Base-by-base conservation (phyloP, 2,113 vertebrate genomes). In the Tautogolabrus adspersus region DNA sequence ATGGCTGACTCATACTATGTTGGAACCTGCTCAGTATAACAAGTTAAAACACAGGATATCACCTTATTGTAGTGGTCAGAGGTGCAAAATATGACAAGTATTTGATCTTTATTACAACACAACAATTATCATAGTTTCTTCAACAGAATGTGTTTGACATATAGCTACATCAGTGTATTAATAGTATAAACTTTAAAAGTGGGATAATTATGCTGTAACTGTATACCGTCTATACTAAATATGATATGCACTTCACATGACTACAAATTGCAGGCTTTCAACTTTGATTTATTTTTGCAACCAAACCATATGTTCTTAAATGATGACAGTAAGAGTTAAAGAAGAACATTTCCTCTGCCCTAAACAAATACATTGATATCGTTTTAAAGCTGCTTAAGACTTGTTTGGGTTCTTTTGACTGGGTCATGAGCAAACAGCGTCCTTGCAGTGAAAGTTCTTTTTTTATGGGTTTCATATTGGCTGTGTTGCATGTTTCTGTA, bases 401-500 rank as follows among this genome's bases (percentile, higher is more conserved):
- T 21, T 71, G 49, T 81, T 76, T 6, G 7, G 16, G 40, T 19
- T 47, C 15, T 59, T 60, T 55, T 71, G 68, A 75, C 78, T 73
- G 37, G n/a, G 47, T 63, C 47, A 23, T 26, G 59, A 62, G 61
- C 57, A 62, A 77, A 57, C 21, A 7, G 72, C 38, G 58, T 68
- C 1, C 56, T 56, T 79, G 16, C 19, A 67, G 68, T 66, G 38
- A 72, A 71, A 77, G 74, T 75, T 54, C 8, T 3, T 75, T 19
- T 81, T 90, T 91, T 87, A 90, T 92, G 84, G 76, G 47, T 71
- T 81, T 73, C 87, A 89, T 55, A 75, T 87, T 65, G 26, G 72
- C 63, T 26, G n/a, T 58, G 62, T 58, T 68, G 66, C 85, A 88
- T 68, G 49, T 68, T 73, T 60, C 72, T 38, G 71, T 85, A 83